phyloP scores from a whole-genome alignment of 2,888 invertebrate species.

The Lamproptera curius region DNA sequence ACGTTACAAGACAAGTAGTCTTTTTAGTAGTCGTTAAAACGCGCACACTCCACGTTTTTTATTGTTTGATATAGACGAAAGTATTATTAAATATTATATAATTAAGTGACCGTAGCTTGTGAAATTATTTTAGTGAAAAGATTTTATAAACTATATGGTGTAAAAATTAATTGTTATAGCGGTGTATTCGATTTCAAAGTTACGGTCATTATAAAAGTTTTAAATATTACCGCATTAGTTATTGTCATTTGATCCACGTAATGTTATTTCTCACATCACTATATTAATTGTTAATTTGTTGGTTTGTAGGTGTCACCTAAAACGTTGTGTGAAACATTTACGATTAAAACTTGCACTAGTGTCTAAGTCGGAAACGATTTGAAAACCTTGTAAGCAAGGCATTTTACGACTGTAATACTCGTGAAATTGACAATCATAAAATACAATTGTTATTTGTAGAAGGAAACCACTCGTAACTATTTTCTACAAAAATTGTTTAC shows the following conservation, averaged over 20 bases:
- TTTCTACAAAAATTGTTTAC: too few species aligned
- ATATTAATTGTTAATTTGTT: neutral
- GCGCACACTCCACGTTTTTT: too few species aligned
- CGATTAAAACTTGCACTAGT: too few species aligned
- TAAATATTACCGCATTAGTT: neutral
- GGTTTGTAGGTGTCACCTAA: neutral
- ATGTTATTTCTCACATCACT: slow-evolving; percentile 4
- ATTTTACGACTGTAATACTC: too few species aligned
- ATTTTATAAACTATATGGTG: neutral
- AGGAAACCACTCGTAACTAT: too few species aligned
- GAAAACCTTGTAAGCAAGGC: too few species aligned
- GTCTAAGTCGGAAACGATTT: neutral
- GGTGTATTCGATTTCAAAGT: neutral
- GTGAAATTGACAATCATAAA: too few species aligned
- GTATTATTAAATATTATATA: slow-evolving; percentile 25
- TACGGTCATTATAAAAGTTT: slow-evolving; percentile 1
- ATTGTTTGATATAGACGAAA: too few species aligned
- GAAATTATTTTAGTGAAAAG: neutral
- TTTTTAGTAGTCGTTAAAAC: too few species aligned
- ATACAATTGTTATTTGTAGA: too few species aligned
- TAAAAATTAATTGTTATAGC: too few species aligned
- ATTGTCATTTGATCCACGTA: neutral
- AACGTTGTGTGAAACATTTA: neutral
- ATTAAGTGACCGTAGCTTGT: slow-evolving; percentile 7
- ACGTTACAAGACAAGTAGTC: too few species aligned